A percentile compares a stretch with the other conserved stretches of the same genome.
phyloP scores from a whole-genome alignment of 2,797 vertebrate genomes.

The Melanotaenia maccullochi region DNA sequence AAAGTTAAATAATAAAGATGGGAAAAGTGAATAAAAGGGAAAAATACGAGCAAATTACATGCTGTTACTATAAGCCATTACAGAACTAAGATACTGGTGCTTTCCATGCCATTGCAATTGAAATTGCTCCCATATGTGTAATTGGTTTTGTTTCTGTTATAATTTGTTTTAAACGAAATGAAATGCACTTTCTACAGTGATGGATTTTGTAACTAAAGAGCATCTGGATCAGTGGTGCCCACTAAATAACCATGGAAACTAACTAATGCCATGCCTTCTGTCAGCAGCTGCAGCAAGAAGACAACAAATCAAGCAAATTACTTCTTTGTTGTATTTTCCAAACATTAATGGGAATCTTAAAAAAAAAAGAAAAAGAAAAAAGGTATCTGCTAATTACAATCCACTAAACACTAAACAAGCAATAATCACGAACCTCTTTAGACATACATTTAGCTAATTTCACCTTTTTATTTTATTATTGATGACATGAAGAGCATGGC shows the following conservation, averaged over 20 bases:
- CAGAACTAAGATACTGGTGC: conserved; percentile 58
- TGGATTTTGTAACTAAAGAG: conserved; percentile 65
- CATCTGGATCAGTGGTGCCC: conserved; percentile 64
- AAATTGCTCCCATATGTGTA: conserved; percentile 77
- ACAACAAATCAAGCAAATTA: conserved; percentile 45
- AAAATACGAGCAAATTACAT: conserved; percentile 40
- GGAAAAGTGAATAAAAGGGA: conserved; percentile 56
- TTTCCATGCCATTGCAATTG: conserved; percentile 44
- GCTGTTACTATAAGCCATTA: conserved; percentile 64
- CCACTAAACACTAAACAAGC: conserved; percentile 23
- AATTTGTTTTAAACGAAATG: conserved; percentile 75
- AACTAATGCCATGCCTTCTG: conserved; percentile 39
- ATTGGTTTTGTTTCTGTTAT: conserved; percentile 65
- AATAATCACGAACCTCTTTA: background rate
- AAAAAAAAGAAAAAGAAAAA: background rate
- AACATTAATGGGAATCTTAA: conserved; percentile 17
- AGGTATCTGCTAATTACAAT: conserved; percentile 24
- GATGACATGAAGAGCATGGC: too few relatives aligned
- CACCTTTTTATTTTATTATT: too few relatives aligned
- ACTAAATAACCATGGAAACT: conserved; percentile 74
- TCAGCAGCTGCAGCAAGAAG: conserved; percentile 55
- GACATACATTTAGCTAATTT: too few relatives aligned
- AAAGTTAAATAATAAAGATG: conserved; percentile 70
- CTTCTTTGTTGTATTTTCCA: conserved; percentile 13
- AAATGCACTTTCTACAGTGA: conserved; percentile 71